phyloP scores from a whole-genome alignment of 1,140 invertebrate genomes.

The Pachyrhynchus sulphureomaculatus region DNA sequence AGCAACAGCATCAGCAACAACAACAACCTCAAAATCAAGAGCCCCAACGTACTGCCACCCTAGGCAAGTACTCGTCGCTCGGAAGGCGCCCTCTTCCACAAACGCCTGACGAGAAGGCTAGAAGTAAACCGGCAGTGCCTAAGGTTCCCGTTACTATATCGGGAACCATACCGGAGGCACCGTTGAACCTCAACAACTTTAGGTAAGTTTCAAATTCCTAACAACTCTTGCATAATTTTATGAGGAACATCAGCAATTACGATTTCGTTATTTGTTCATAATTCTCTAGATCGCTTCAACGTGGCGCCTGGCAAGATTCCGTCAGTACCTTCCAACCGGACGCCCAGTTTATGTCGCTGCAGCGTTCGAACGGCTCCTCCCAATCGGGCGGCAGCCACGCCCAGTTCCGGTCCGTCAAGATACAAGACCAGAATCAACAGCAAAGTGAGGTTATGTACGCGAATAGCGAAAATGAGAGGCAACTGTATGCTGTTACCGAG shows the following conservation, averaged over 20 bases:
- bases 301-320: constrained; percentile 51
- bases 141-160: constrained; percentile 47
- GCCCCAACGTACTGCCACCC: constrained; percentile 46
- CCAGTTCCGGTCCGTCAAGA: constrained; percentile 48
- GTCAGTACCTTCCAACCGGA: constrained; percentile 42
- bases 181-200: constrained; percentile 49
- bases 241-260: neutral
- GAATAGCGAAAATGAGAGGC: constrained; percentile 48
- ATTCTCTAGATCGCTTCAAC: constrained; percentile 43
- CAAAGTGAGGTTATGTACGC: constrained; percentile 42
- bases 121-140: constrained; percentile 47
- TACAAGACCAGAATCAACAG: constrained; percentile 47
- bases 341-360: constrained; percentile 48
- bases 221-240: neutral
- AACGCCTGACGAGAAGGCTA: constrained; percentile 49
- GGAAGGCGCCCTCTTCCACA: constrained; percentile 51
- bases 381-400: constrained; percentile 40
- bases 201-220: constrained; percentile 1
- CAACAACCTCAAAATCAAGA: constrained; percentile 19
- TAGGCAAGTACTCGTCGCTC: constrained; percentile 49
- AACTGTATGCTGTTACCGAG: constrained; percentile 51
- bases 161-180: constrained; percentile 43
- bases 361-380: constrained; percentile 35
- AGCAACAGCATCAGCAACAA: constrained; percentile 34
- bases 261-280: too few relatives aligned